Evolutionary conservation across 2,888 invertebrate species (phyloP), one percentile per base, ranked within the genome.

Genomic region (Leptopilina drosophilae): DNA sequence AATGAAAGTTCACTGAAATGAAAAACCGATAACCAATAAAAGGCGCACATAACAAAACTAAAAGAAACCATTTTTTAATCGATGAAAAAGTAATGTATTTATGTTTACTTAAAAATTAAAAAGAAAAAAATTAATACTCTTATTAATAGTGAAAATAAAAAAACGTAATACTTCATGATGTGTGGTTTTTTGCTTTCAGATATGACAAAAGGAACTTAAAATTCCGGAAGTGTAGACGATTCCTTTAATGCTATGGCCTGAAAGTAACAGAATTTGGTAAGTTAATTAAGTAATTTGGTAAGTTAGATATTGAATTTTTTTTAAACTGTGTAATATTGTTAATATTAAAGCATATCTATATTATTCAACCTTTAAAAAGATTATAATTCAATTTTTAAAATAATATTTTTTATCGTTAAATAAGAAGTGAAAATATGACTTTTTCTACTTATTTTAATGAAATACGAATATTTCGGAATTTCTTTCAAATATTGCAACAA

Each of bases 1-100:
- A 11, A 69, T 69, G 69, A 53, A 53, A 69, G 69, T 56, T 73
- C 53, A 73, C 56, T 73, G 56, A 73, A 73, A 73, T 73, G 56
- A 73, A 73, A 73, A 73, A 73, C 33, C 56, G 73, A 73, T 73
- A 73, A 73, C 73, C 56, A 73, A 73, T 73, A 56, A 73, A 49
- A 73, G 8, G 53, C n/a, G 26, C 53, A 56, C 20, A 53, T 20
- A 56, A 56, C 9, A 56, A 73, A 73, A 9, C 49, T 26, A 56
- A 73, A 73, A 73, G 33, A 9, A 9, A 56, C 56, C 49, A 73
- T 56, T 56, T 69, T 73, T 56, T 56, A 56, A 56, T 56, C 26
- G 33, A 73, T 49, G 53, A 73, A 73, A 73, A 33, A 53, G 26
- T 15, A 49, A 26, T 26, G 26, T 49, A 14, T 62, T 62, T 20